A percentile compares a stretch with the other conserved stretches of the same genome.
Evolutionary conservation across 2,888 invertebrate species (phyloP).

Genomic region (Clepsis dumicolana): DNA sequence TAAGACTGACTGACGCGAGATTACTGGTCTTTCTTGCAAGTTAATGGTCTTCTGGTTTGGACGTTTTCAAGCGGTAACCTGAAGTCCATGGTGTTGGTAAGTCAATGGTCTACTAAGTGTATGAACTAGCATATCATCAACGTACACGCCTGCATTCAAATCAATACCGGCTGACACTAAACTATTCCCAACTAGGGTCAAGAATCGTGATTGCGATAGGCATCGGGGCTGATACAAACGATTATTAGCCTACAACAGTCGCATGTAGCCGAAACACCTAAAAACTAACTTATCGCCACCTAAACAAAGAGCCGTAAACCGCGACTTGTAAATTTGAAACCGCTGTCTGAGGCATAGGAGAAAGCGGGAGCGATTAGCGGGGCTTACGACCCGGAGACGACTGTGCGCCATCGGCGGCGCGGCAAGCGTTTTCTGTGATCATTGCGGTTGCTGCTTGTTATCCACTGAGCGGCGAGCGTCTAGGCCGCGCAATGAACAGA

Average conservation of each 20-base stretch:
- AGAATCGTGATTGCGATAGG: conserved; percentile 36
- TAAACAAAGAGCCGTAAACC: conserved; percentile 76
- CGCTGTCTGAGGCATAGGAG: conserved; percentile 51
- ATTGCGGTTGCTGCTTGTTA: no score
- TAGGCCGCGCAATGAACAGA: no score
- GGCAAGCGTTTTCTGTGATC: no score
- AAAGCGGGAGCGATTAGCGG: conserved; percentile 48
- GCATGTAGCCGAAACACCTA: conserved; percentile 59
- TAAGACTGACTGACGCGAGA: no score
- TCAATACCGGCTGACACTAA: conserved; percentile 29
- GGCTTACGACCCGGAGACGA: no score
- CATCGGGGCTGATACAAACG: conserved; percentile 40
- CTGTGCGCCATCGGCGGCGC: no score
- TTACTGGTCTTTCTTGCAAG: no score
- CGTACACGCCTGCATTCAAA: conserved; percentile 26
- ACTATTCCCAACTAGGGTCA: conserved; percentile 41
- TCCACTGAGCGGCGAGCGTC: no score
- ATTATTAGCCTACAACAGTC: conserved; percentile 40
- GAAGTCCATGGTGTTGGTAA: no score
- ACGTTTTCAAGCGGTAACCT: no score
- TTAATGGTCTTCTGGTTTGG: no score
- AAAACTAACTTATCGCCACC: conserved; percentile 77
- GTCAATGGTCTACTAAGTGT: not conserved
- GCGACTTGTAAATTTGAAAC: conserved; percentile 72
- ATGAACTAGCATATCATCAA: conserved; percentile 2